A percentile compares a stretch with the other conserved stretches of the same genome.
phyloP scores from a whole-genome alignment of 2,888 invertebrate genomes.

The Drosophila austrosaltans region DNA sequence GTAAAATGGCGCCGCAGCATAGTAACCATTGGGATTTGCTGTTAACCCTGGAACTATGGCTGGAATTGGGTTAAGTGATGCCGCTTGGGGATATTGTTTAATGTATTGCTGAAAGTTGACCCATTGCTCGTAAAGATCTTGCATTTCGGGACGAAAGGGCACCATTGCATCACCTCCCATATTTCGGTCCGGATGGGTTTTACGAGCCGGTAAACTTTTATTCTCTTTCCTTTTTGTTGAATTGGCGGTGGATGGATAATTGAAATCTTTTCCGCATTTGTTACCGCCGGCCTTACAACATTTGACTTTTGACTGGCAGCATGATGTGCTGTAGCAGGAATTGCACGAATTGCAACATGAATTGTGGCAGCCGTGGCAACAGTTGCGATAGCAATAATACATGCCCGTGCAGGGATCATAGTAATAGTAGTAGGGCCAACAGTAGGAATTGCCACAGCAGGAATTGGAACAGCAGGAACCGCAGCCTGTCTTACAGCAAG shows the following conservation, averaged over 20 bases:
- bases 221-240: not conserved
- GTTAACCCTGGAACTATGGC: not conserved
- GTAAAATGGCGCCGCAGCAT: constrained; percentile 1
- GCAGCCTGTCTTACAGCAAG: constrained; percentile 14
- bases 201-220: not conserved
- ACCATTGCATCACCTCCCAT: constrained; percentile 22
- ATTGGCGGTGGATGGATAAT: not conserved
- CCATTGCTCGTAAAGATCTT: constrained; percentile 25
- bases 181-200: constrained; percentile 5
- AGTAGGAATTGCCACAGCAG: constrained; percentile 16
- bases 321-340: not conserved
- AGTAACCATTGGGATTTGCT: not conserved
- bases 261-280: too few species aligned
- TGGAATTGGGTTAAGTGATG: not conserved
- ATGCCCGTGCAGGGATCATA: constrained; percentile 57
- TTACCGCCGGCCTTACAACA: too few species aligned
- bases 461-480: constrained; percentile 11
- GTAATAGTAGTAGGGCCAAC: constrained; percentile 34
- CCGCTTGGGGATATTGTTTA: not conserved
- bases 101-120: constrained; percentile 27
- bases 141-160: constrained; percentile 13
- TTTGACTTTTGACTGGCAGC: not conserved
- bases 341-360: not conserved
- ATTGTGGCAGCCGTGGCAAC: constrained; percentile 21
- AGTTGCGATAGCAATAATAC: constrained; percentile 44